Evolutionary conservation across 2,888 invertebrate genomes (phyloP), one percentile per base, ranked within the genome.

Genomic region (Itoplectis maculator): DNA sequence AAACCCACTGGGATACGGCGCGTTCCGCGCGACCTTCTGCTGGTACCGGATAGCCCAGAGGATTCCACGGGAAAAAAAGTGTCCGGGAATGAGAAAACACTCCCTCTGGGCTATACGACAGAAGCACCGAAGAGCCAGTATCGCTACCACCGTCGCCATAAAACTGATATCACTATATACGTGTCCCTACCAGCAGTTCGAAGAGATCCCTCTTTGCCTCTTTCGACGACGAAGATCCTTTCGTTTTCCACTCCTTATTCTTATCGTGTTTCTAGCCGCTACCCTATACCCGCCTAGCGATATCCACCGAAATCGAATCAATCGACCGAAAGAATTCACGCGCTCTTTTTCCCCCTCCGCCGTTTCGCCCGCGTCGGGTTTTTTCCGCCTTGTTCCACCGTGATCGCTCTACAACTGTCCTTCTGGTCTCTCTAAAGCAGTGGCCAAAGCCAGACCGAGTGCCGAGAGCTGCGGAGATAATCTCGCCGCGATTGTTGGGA

Each of bases 381-480:
- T 29, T 29, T 45, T 59, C 9, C 13, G 8, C 13, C n/a, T 40
- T 40, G 15, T 45, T 66, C 42, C 56, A 9, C 47, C 47, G 42
- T 40, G n/a, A 40, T 63, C 65, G 37, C 15, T 37, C 45, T 35
- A 23, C 47, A 47, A 47, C 47, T 29, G 49, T 66, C 66, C 66
- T 73, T 59, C 35, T 47, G 72, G 35, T 42, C 45, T 45, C 59
- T 45, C 59, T 13, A 23, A 23, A 56, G 42, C 45, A 47, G 13
- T 45, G 47, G 63, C n/a, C 49, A 69, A 59, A 76, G 68, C 68
- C 47, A n/a, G 65, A 69, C 49, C 56, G 49, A 77, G 61, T 73
- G 65, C 54, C 77, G 35, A n/a, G n/a, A n/a, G n/a, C 73, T 74
- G 20, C 69, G 56, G 63, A 69, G 73, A 83, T 83, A 80, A 83